Evolutionary conservation across 2,888 invertebrate species (phyloP).

Genomic region (Drosophila sordidula): DNA sequence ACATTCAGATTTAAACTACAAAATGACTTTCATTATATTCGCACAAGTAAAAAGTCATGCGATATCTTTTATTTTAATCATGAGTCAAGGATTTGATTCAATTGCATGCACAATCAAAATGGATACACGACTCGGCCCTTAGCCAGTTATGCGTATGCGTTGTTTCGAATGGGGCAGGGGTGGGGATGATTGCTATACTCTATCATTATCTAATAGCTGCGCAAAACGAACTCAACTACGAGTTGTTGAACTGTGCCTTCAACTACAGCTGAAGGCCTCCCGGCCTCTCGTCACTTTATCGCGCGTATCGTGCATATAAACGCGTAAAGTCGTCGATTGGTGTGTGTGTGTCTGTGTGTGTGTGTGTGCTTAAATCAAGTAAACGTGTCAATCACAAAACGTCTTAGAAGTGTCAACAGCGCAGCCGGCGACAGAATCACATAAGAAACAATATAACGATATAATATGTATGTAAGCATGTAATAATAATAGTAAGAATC

Average conservation of each 20-base stretch:
- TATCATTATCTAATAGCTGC: constrained; percentile 45
- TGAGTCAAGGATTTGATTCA: constrained; percentile 40
- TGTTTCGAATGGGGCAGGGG: background rate
- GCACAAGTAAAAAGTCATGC: constrained; percentile 15
- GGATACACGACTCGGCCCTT: constrained; percentile 32
- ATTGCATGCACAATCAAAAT: constrained; percentile 18
- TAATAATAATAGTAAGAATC: constrained; percentile 12
- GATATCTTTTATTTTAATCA: constrained; percentile 27
- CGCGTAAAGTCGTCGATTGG: constrained; percentile 47
- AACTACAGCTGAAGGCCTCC: constrained; percentile 44
- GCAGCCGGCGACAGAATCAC: constrained; percentile 17
- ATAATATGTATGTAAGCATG: constrained; percentile 36
- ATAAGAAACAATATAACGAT: constrained; percentile 39
- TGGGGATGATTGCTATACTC: constrained; percentile 5
- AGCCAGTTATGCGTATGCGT: constrained; percentile 29
- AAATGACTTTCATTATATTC: constrained; percentile 2
- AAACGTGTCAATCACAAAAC: constrained; percentile 60
- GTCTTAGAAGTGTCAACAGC: constrained; percentile 56
- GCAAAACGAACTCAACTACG: constrained; percentile 52
- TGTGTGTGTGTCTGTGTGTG: constrained; percentile 1
- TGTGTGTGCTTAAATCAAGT: constrained; percentile 52
- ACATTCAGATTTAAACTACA: constrained; percentile 5
- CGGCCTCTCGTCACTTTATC: constrained; percentile 45
- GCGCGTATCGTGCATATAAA: constrained; percentile 52
- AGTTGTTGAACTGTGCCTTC: constrained; percentile 56